Percentiles rank a stretch among this genome's conserved stretches.
These are phyloP conservation scores for Diadegma fenestrale DNA, from an alignment of 2,888 invertebrate genomes.

Conservation along the genomic window DNA sequence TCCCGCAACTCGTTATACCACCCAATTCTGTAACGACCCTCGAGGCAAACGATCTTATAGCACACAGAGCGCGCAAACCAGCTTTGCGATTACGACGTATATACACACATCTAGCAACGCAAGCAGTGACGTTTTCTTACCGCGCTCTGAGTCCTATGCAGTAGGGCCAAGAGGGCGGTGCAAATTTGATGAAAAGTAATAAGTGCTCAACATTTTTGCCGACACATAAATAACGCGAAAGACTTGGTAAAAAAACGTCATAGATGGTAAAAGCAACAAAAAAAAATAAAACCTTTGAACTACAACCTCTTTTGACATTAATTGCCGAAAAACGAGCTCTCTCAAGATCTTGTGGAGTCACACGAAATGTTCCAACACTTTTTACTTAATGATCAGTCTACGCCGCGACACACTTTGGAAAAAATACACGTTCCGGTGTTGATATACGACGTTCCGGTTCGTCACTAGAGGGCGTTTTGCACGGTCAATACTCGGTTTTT, in stretches of 20 bases:
- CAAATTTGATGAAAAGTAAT: conserved; percentile 39
- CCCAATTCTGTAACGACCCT: conserved; percentile 64
- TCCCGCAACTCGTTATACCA: conserved; percentile 65
- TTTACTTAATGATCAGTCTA: neutral
- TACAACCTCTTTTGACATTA: conserved; percentile 53
- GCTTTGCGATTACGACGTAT: conserved; percentile 51
- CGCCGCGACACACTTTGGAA: conserved; percentile 14
- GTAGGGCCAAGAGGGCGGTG: neutral
- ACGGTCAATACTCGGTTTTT: neutral
- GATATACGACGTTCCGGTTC: neutral
- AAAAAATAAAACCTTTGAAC: conserved; percentile 51
- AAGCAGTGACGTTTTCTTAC: conserved; percentile 31
- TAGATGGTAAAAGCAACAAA: neutral
- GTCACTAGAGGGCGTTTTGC: neutral
- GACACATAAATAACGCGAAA: conserved; percentile 25
- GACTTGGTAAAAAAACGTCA: conserved; percentile 1
- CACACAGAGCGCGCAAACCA: conserved; percentile 46
- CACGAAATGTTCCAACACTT: conserved; percentile 27
- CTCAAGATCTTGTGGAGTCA: conserved; percentile 37
- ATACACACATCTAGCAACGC: conserved; percentile 45
- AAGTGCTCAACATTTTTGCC: conserved; percentile 42
- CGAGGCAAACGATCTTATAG: conserved; percentile 58
- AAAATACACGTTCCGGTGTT: neutral
- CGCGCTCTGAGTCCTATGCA: neutral
- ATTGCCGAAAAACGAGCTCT: conserved; percentile 53